These are phyloP conservation scores for Spinus olivaceus DNA, from an alignment of 2,797 vertebrate genomes.

Conservation along the genomic window DNA sequence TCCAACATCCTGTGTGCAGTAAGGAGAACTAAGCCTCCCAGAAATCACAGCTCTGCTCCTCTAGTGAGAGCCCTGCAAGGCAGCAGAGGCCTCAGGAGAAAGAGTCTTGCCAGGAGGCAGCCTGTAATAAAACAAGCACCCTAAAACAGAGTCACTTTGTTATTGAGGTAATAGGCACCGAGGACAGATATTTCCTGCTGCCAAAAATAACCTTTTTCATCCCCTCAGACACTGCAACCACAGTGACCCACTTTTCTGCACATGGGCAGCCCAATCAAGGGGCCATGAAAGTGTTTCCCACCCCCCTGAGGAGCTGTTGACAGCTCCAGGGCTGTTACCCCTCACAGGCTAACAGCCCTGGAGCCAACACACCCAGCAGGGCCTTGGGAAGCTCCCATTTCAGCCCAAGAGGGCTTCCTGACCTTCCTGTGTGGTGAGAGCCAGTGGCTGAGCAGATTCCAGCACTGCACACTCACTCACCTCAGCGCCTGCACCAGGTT, in stretches of 20 bases:
- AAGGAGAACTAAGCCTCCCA: background rate
- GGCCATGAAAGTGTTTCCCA: background rate
- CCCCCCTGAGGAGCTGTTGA: background rate
- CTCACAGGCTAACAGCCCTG: background rate
- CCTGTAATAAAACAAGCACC: background rate
- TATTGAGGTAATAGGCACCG: accelerated
- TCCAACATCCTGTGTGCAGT: background rate
- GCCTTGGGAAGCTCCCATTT: background rate
- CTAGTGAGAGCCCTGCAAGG: background rate
- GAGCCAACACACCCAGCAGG: background rate
- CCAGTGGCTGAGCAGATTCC: background rate
- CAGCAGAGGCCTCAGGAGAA: background rate
- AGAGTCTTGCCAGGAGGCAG: background rate
- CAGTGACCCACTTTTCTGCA: background rate
- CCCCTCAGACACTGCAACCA: background rate
- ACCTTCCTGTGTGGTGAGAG: background rate
- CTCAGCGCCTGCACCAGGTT: conserved; percentile 93
- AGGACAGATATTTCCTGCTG: background rate
- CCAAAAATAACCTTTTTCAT: background rate
- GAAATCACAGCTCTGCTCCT: background rate
- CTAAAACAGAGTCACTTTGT: background rate
- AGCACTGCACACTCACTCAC: conserved; percentile 63
- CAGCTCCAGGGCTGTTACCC: background rate
- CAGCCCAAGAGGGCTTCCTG: background rate
- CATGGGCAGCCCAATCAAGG: background rate